Evolutionary conservation across 1,140 invertebrate genomes (phyloP).

Genomic region (Tetraneura akinire): DNA sequence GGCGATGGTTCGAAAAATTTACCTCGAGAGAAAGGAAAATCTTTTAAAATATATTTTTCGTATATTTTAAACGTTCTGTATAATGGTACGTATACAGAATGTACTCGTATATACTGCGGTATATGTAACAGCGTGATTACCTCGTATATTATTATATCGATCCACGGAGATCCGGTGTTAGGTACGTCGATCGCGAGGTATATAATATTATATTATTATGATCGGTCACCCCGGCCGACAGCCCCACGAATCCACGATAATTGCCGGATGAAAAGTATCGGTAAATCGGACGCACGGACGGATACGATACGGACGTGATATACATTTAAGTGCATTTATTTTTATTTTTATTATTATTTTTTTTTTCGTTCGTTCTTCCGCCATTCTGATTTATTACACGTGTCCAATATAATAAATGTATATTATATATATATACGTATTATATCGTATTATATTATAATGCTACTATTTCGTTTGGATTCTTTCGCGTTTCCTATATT

Average conservation of each 20-base stretch:
- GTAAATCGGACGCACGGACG: conserved; percentile 43
- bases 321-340: conserved; percentile 32
- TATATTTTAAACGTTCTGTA: no score
- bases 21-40: no score
- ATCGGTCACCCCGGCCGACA: background rate
- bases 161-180: background rate
- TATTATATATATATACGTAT: no score
- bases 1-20: no score
- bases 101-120: no score
- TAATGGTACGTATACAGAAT: no score
- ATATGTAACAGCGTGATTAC: no score
- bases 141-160: background rate
- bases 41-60: no score
- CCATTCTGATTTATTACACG: conserved; percentile 38
- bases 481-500: conserved; percentile 46
- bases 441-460: conserved; percentile 44
- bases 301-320: conserved; percentile 35
- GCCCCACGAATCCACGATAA: background rate
- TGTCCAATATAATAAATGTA: conserved; percentile 31
- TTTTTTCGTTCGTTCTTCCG: background rate
- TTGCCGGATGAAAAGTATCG: conserved; percentile 29
- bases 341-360: no score
- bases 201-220: no score
- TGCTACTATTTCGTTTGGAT: conserved; percentile 37
- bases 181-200: background rate